phyloP scores from a whole-genome alignment of 2,888 invertebrate genomes.

The Rotaria macrura region DNA sequence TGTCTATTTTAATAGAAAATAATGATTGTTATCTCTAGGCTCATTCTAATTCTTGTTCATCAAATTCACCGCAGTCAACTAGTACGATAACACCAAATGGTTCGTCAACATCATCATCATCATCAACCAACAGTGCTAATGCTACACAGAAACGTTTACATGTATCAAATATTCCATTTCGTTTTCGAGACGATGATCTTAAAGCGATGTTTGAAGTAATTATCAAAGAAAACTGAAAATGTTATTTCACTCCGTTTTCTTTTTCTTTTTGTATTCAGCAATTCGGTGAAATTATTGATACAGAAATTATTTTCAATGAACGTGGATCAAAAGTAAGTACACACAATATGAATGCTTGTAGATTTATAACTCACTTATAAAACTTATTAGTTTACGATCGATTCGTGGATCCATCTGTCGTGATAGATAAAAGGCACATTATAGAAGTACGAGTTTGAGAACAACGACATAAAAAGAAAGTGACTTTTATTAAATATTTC shows the following conservation, averaged over 20 bases:
- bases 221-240: conserved; percentile 9
- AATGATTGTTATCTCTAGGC: not conserved
- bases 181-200: conserved; percentile 95
- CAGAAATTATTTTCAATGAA: conserved; percentile 99
- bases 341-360: no score
- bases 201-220: conserved; percentile 95
- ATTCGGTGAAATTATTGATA: conserved; percentile 95
- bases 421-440: no score
- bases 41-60: conserved; percentile 9
- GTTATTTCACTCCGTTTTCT: conserved; percentile 52
- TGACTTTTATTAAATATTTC: not conserved
- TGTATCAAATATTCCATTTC: conserved; percentile 98
- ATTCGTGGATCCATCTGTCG: no score
- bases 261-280: no score
- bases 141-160: conserved; percentile 68
- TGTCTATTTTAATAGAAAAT: not conserved
- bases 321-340: conserved; percentile 89
- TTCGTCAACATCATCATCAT: not conserved
- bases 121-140: not conserved
- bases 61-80: not conserved
- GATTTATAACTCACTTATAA: no score
- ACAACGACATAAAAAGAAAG: no score
- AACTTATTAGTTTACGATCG: no score
- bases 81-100: not conserved
- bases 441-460: no score